These are phyloP conservation scores for Phymorhynchus buccinoides DNA, from an alignment of 1,140 invertebrate species.

Conservation along the genomic window DNA sequence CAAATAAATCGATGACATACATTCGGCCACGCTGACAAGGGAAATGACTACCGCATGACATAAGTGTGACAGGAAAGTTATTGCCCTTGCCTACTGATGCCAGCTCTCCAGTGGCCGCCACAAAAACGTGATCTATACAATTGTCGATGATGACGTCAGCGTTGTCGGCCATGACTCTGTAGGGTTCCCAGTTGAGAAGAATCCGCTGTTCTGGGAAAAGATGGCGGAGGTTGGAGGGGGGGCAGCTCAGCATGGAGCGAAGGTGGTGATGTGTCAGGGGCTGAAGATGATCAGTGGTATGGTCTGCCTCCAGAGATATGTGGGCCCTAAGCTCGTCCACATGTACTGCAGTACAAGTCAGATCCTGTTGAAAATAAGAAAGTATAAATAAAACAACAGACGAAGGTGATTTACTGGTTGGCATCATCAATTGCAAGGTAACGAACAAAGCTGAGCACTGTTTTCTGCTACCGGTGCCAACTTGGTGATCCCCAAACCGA, in stretches of 20 bases:
- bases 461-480: too few relatives aligned
- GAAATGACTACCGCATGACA: background rate
- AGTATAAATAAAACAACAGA: background rate
- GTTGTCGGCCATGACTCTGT: background rate
- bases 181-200: background rate
- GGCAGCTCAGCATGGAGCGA: background rate
- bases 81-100: background rate
- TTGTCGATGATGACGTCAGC: background rate
- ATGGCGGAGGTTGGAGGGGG: background rate
- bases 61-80: background rate
- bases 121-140: background rate
- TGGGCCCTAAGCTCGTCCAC: background rate
- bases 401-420: background rate
- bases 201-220: background rate
- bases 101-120: background rate
- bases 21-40: background rate
- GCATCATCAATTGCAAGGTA: too few relatives aligned
- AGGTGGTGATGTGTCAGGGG: background rate
- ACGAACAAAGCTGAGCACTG: too few relatives aligned
- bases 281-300: background rate
- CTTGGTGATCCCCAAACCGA: too few relatives aligned
- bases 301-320: background rate
- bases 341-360: background rate
- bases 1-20: background rate
- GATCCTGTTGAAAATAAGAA: background rate